Evolutionary conservation across 1,140 invertebrate genomes (phyloP).

Genomic region (Rhagoletis zephyria): DNA sequence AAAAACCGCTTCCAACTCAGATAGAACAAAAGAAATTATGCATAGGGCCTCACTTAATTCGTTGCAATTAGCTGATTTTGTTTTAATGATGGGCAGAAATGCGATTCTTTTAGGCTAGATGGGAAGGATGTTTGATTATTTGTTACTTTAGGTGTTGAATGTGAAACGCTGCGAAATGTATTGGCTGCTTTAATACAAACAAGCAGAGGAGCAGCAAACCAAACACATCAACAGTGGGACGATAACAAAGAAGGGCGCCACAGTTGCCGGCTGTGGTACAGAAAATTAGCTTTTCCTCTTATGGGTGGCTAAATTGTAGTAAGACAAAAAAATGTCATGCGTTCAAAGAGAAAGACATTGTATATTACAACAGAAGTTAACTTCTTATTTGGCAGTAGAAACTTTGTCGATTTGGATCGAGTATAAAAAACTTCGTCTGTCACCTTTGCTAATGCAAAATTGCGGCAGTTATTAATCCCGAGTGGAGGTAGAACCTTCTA

Average conservation of each 20-base stretch:
- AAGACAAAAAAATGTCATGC: no score
- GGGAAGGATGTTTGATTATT: not conserved
- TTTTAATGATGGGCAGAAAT: not conserved
- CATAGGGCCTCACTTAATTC: slow-evolving; percentile 20
- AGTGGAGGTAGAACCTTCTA: no score
- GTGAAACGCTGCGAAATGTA: not conserved
- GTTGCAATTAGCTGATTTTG: slow-evolving; percentile 53
- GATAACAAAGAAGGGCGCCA: not conserved
- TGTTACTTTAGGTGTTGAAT: not conserved
- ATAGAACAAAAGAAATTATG: slow-evolving; percentile 46
- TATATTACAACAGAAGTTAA: no score
- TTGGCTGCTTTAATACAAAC: not conserved
- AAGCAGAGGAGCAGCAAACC: not conserved
- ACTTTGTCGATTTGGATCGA: no score
- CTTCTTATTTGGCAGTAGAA: no score
- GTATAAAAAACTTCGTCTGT: no score
- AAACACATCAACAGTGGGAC: not conserved
- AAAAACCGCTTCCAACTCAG: not conserved
- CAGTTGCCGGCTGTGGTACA: not conserved
- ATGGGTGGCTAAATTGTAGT: no score
- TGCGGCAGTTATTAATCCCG: no score
- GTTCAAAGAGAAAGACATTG: no score
- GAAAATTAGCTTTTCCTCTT: not conserved
- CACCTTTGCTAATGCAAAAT: no score
- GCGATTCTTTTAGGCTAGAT: not conserved